Base-by-base conservation (phyloP, 2,888 invertebrate species). In the Cetonia aurata region DNA sequence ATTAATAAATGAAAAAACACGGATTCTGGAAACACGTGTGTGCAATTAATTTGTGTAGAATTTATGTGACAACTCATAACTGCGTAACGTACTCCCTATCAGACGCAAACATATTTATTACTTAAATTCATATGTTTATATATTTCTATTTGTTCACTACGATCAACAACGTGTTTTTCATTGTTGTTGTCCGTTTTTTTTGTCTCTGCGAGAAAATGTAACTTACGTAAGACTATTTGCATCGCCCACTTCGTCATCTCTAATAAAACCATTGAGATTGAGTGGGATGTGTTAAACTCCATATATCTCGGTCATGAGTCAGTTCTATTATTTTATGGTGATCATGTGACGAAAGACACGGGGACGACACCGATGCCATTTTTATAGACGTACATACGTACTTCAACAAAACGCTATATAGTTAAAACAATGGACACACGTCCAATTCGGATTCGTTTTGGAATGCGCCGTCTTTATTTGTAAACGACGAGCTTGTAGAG, bases 201-300 rank as follows among this genome's bases (percentile, higher is more conserved):
- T 37, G 8, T 37, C 37, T 59, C 52, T 41, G 37, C 60, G 42
- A 53, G 55, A 69, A 69, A 69, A 69, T 60, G 69, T 69, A 62
- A 53, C 62, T 69, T 69, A 69, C 69, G 62, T 69, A 69, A 69
- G 52, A 69, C 52, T 60, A 48, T 60, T 60, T 62, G 60, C 62
- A 50, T 69, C 69, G 69, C 69, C 69, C 42, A 69, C 69, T 69
- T 59, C 17, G 31, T 42, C 60, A 62, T 17, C 33, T 52, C 62
- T 69, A 69, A 62, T 69, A 72, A 70, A 72, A 74, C 52, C 71
- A 73, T 69, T 71, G 68, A 69, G 74, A 65, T 50, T 13, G 50
- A 76, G 76, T 76, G 73, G 76, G 76, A 76, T 72, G 76, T 74
- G 70, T 60, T 71, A 72, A 71, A 68, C 53, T 65, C 73, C 74